phyloP scores from a whole-genome alignment of 2,888 invertebrate species.

The Sinelater perroti region DNA sequence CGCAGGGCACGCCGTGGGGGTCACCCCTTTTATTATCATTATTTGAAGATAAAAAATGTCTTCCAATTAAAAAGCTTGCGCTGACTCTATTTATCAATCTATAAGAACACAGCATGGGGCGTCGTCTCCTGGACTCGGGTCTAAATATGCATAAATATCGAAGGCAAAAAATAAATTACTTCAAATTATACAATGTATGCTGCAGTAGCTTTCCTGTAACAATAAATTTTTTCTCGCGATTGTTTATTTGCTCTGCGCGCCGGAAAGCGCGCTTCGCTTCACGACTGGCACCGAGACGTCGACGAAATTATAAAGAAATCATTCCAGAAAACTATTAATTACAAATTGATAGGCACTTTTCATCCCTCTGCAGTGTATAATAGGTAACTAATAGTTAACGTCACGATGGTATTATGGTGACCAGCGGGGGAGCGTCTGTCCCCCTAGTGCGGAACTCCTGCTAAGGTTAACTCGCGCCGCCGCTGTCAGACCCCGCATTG shows the following conservation, averaged over 20 bases:
- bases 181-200: slow-evolving; percentile 47
- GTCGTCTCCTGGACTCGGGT: slow-evolving; percentile 52
- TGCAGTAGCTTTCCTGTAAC: slow-evolving; percentile 31
- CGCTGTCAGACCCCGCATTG: slow-evolving; percentile 57
- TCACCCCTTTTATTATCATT: slow-evolving; percentile 59
- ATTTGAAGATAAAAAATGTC: slow-evolving; percentile 61
- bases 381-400: slow-evolving; percentile 60
- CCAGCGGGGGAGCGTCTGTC: slow-evolving; percentile 51
- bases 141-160: slow-evolving; percentile 57
- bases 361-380: slow-evolving; percentile 54
- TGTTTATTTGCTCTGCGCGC: slow-evolving; percentile 5
- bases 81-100: slow-evolving; percentile 62
- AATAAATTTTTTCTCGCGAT: slow-evolving; percentile 10
- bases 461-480: slow-evolving; percentile 45
- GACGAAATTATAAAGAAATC: slow-evolving; percentile 35
- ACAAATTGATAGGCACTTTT: slow-evolving; percentile 59
- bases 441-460: slow-evolving; percentile 41
- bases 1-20: slow-evolving; percentile 51
- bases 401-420: slow-evolving; percentile 58
- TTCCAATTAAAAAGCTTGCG: slow-evolving; percentile 62
- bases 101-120: slow-evolving; percentile 59
- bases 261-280: neutral
- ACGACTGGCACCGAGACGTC: too few relatives aligned
- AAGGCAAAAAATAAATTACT: slow-evolving; percentile 55
- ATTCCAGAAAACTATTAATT: slow-evolving; percentile 53